phyloP scores from a whole-genome alignment of 2,113 vertebrate genomes.

The Myodes glareolus region DNA sequence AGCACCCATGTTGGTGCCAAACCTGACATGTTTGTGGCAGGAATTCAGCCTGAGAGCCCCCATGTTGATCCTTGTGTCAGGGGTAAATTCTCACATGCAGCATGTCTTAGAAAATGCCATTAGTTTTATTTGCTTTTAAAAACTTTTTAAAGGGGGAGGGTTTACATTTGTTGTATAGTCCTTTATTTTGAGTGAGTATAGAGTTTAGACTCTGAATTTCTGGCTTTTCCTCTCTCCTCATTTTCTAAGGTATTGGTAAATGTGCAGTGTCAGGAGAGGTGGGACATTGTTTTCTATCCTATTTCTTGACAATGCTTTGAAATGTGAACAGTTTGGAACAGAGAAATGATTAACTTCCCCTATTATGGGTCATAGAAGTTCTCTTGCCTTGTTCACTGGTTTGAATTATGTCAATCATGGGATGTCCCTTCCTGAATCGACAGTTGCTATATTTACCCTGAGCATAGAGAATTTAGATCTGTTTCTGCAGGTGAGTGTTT shows the following conservation, averaged over 20 bases:
- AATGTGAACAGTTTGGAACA: neutral
- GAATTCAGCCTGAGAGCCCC: neutral
- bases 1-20: neutral
- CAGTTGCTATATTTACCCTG: neutral
- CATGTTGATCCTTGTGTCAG: slow-evolving; percentile 33
- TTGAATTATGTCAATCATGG: neutral
- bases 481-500: slow-evolving; percentile 18
- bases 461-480: neutral
- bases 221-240: neutral
- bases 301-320: neutral
- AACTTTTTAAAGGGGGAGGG: too few species aligned
- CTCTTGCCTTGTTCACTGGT: neutral
- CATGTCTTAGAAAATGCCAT: neutral
- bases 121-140: neutral
- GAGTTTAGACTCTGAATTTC: slow-evolving; percentile 11
- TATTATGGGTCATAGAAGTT: neutral
- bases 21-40: neutral
- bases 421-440: neutral
- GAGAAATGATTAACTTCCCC: neutral
- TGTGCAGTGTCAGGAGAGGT: neutral
- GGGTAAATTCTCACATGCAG: neutral
- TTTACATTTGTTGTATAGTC: slow-evolving; percentile 2
- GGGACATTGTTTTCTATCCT: neutral
- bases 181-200: neutral
- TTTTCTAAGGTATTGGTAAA: slow-evolving; percentile 40